Percentiles rank a stretch among this genome's conserved stretches.
These are phyloP conservation scores for Scaptodrosophila latifasciaeformis DNA, from an alignment of 2,888 invertebrate genomes.

Conservation along the genomic window DNA sequence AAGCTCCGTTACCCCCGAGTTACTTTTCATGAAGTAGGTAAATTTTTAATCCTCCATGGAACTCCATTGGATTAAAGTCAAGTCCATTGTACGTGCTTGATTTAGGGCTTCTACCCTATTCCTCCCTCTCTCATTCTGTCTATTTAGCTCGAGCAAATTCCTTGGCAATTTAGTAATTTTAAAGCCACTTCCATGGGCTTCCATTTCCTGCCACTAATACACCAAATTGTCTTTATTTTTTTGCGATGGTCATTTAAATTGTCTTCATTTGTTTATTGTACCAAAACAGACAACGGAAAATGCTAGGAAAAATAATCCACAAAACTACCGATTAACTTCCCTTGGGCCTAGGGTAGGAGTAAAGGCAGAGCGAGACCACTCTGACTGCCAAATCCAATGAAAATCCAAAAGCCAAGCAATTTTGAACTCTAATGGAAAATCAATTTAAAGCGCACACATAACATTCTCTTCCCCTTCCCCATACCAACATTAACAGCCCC, in stretches of 20 bases:
- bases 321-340: constrained; percentile 62
- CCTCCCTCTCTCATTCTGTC: too few species aligned
- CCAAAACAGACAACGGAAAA: constrained; percentile 6
- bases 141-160: too few species aligned
- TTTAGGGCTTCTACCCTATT: too few species aligned
- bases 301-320: constrained; percentile 38
- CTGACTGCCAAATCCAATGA: constrained; percentile 67
- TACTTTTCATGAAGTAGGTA: too few species aligned
- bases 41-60: too few species aligned
- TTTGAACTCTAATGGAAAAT: constrained; percentile 68
- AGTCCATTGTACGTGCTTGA: too few species aligned
- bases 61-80: too few species aligned
- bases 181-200: constrained; percentile 3
- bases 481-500: too few species aligned
- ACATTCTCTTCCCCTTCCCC: too few species aligned
- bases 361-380: constrained; percentile 17
- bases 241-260: constrained; percentile 61
- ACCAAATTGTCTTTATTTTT: constrained; percentile 35
- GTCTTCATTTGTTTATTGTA: constrained; percentile 64
- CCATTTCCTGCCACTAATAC: constrained; percentile 41
- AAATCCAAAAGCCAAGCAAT: constrained; percentile 64
- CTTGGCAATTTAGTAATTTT: not conserved
- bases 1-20: too few species aligned
- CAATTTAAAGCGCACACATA: constrained; percentile 60
- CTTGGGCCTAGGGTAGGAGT: constrained; percentile 8